Base-by-base conservation (phyloP, 2,888 invertebrate genomes). In the Cataglyphis albicans region DNA sequence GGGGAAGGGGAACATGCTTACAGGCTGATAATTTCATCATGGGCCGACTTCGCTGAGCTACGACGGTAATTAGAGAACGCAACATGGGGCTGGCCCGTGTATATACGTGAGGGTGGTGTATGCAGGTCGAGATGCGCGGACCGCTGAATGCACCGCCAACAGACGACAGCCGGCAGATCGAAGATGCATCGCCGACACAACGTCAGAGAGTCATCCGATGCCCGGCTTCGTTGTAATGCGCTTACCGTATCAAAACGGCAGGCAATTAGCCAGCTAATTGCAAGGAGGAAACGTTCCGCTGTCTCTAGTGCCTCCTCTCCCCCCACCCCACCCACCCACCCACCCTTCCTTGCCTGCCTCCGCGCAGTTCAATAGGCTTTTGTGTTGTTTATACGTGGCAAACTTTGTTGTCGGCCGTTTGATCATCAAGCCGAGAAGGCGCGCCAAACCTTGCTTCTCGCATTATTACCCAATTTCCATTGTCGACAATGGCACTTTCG, bases 1-100 rank as follows among this genome's bases (percentile, higher is more conserved):
- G 52, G 52, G n/a, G n/a, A 52, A 7, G 2, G 52, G n/a, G 7
- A 7, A n/a, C 44, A 57, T 81, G 86, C 81, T 87, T 86, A 83
- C 61, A 52, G 75, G 82, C 70, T 87, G 87, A 90, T 90, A 90
- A 91, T 90, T 87, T 86, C 87, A 88, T 90, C 86, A 82, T 81
- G 86, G 83, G 87, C 59, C 82, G 85, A 87, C 84, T 88, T 84
- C 44, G 57, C 55, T 52, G 57, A 70, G 70, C 70, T 82, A 86
- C 83, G 84, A 81, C 44, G 82, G 70, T 82, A 83, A 85, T 82
- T 84, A 83, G 48, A 57, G 61, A 70, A 78, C 78, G 78, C 44
- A 65, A 81, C 80, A 44, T 41, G 44, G 52, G 15, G 18, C 76
- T 52, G 29, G 64, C 38, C 65, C 81, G 63, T 81, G 41, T 59